Conservation (phyloP, 2,888 invertebrate genomes). For the Synanthedon andrenaeformis region DNA sequence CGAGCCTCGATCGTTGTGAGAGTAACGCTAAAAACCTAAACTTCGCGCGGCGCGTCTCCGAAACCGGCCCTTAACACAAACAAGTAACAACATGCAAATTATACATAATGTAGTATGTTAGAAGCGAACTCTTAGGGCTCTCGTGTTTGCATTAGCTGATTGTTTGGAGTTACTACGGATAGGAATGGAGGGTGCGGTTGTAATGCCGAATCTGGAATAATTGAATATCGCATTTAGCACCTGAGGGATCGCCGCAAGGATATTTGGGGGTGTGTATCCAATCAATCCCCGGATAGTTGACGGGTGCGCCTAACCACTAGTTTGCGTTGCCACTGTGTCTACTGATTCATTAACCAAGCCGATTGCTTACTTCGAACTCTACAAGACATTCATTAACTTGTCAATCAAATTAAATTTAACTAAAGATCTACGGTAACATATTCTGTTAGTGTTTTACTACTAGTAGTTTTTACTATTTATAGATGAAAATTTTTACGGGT, state of each 20-base stretch:
- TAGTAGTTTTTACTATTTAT: too few species aligned
- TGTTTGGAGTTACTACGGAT: conserved; percentile 36
- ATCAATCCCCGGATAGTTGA: conserved; percentile 23
- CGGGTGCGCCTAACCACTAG: conserved; percentile 15
- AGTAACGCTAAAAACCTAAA: too few species aligned
- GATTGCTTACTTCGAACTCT: conserved; percentile 5
- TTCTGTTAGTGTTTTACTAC: too few species aligned
- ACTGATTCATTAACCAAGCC: conserved; percentile 26
- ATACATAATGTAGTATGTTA: too few species aligned
- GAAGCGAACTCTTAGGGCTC: not conserved
- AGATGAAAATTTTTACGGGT: too few species aligned
- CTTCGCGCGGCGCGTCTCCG: too few species aligned
- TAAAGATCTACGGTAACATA: too few species aligned
- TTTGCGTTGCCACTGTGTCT: conserved; percentile 16
- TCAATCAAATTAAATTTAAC: too few species aligned
- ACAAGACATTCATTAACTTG: not conserved
- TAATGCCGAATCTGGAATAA: conserved; percentile 29
- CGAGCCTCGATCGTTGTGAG: too few species aligned
- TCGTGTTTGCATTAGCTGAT: conserved; percentile 39
- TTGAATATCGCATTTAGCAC: conserved; percentile 36
- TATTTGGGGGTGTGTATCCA: conserved; percentile 30
- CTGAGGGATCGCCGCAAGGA: conserved; percentile 23
- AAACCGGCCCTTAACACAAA: too few species aligned
- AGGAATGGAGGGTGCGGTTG: conserved; percentile 20
- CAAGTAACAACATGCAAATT: too few species aligned